These are phyloP conservation scores for Microtus pennsylvanicus DNA, from an alignment of 2,113 vertebrate species.

Conservation along the genomic window DNA sequence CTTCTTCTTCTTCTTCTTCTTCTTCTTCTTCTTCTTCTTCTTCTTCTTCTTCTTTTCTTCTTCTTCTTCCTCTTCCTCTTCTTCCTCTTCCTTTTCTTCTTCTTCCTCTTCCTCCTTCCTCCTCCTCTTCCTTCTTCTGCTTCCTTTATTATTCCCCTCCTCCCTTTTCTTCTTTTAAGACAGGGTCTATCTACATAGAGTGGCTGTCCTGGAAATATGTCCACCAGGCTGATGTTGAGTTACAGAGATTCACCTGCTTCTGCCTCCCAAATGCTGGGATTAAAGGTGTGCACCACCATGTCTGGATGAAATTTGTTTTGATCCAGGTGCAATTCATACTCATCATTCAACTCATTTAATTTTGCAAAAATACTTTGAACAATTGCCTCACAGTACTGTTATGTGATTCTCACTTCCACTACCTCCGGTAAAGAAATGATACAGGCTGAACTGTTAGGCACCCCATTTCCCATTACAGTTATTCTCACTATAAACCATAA, in stretches of 20 bases:
- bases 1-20: too few species aligned
- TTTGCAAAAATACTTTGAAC: not conserved
- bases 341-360: not conserved
- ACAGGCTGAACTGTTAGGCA: not conserved
- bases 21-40: too few species aligned
- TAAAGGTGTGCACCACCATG: not conserved
- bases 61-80: rapidly evolving
- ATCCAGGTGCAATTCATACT: not conserved
- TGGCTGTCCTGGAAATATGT: not conserved
- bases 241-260: not conserved
- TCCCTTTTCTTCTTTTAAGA: not conserved
- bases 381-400: not conserved
- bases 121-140: not conserved
- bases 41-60: not conserved
- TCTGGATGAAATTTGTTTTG: not conserved
- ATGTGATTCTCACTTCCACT: not conserved
- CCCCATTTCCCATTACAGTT: not conserved
- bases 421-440: not conserved
- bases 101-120: rapidly evolving
- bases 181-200: not conserved
- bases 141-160: not conserved
- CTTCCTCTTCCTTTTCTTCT: rapidly evolving
- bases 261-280: not conserved
- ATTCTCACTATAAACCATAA: not conserved
- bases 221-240: not conserved